Evolutionary conservation across 2,888 invertebrate species (phyloP), one percentile per base, ranked within the genome.

Genomic region (Andrena trimmerana): DNA sequence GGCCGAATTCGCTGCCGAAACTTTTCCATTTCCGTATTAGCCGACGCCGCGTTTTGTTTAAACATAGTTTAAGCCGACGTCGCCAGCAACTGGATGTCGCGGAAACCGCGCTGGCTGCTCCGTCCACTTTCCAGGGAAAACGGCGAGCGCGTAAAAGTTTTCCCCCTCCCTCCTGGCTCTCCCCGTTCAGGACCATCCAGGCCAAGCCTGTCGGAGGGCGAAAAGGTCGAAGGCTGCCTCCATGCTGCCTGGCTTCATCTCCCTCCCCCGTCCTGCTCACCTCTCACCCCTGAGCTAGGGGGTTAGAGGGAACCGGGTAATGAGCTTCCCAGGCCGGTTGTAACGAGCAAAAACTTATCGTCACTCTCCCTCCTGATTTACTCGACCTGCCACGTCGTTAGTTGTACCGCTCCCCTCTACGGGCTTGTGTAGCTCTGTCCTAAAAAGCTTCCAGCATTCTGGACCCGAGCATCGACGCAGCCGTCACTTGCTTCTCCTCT

Each of bases 341-440:
- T 92, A 93, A 93, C 93, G 92, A 93, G 92, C 92, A 92, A 92
- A 93, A 93, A 93, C 92, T 93, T 93, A 92, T 92, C 92, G 92
- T 91, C 92, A 90, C 92, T 89, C 92, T 91, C 89, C 89, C 90
- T 88, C 86, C 91, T 92, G 92, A 92, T 92, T 92, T 91, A 91
- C 91, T 92, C 90, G 87, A 88, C 90, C 92, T 89, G 91, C 91
- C 90, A 90, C 90, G 89, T 91, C 92, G 90, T 91, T 91, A 91
- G 91, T 89, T 87, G 90, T 88, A 83, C 86, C 70, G 76, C 77
- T 75, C 72, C 73, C 84, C 63, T 68, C 66, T 75, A 10, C 16
- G 31, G 20, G 16, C 59, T 74, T 67, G 66, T 66, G 52, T 54
- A 54, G 36, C 20, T 54, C 48, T n/a, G 72, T 68, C 67, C 79